Conservation (phyloP, 2,888 invertebrate species). For the Perizoma affinitatum region DNA sequence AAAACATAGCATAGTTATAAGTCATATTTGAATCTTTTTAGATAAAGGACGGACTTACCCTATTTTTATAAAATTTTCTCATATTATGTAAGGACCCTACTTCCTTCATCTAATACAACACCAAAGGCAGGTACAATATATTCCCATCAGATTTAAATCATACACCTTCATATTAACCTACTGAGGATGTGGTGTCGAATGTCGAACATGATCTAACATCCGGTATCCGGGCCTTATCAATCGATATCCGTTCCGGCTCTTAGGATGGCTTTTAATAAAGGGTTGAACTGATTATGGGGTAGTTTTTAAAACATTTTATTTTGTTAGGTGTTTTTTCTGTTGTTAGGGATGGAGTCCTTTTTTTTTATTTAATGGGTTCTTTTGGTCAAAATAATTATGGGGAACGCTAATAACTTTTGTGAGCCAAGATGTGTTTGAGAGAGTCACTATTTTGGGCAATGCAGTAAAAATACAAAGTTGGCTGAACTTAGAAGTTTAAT, state of each 20-base stretch:
- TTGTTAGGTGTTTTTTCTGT: slow-evolving; percentile 15
- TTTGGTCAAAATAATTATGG: neutral
- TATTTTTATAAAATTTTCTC: no score
- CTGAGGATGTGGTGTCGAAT: slow-evolving; percentile 49
- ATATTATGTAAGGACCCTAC: no score
- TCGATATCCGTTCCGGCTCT: slow-evolving; percentile 55
- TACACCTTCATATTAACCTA: slow-evolving; percentile 49
- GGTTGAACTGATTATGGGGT: slow-evolving; percentile 44
- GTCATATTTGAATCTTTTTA: no score
- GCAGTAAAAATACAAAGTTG: neutral
- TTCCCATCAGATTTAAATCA: slow-evolving; percentile 13
- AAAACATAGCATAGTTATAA: no score
- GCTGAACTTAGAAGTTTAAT: neutral
- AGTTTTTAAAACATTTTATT: slow-evolving; percentile 21
- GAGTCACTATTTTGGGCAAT: neutral
- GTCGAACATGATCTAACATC: slow-evolving; percentile 44
- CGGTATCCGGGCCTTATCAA: slow-evolving; percentile 49
- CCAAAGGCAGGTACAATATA: slow-evolving; percentile 3
- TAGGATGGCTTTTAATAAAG: slow-evolving; percentile 49
- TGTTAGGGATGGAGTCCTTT: slow-evolving; percentile 6
- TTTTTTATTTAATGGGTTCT: no score
- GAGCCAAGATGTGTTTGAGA: no score
- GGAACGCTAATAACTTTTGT: neutral
- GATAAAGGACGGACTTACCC: no score
- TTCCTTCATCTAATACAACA: slow-evolving; percentile 19